These are phyloP conservation scores for Hedychridium roseum DNA, from an alignment of 2,888 invertebrate species.

Conservation along the genomic window DNA sequence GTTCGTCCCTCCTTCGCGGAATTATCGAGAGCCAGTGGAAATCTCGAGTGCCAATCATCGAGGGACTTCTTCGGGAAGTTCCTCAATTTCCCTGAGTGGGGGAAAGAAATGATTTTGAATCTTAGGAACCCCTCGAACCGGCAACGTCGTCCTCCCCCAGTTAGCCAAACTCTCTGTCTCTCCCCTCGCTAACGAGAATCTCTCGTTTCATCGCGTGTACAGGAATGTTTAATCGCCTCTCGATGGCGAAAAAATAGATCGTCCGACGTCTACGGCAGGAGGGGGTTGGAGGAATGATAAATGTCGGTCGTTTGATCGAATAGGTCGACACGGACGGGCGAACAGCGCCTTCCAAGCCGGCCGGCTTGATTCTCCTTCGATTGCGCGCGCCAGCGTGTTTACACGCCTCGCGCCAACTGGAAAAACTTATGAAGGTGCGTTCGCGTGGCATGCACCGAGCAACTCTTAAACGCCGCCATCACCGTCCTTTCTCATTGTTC, in stretches of 20 bases:
- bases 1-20: too few relatives aligned
- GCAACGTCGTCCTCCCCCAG: too few relatives aligned
- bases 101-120: too few relatives aligned
- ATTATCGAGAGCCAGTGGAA: too few relatives aligned
- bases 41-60: too few relatives aligned
- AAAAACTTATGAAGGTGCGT: conserved; percentile 20
- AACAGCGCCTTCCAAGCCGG: conserved; percentile 19
- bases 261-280: conserved; percentile 1
- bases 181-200: too few relatives aligned
- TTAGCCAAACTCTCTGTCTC: too few relatives aligned
- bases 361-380: not conserved
- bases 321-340: conserved; percentile 34
- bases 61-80: too few relatives aligned
- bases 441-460: conserved; percentile 14
- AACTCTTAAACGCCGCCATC: too few relatives aligned
- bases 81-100: too few relatives aligned
- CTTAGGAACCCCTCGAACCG: too few relatives aligned
- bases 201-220: not conserved
- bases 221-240: conserved; percentile 1
- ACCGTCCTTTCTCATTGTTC: too few relatives aligned
- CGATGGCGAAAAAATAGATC: not conserved
- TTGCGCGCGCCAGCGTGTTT: not conserved
- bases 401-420: conserved; percentile 11
- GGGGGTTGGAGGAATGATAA: conserved; percentile 29
- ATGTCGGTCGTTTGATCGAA: conserved; percentile 24